Percentiles rank a stretch among this genome's conserved stretches.
These are phyloP conservation scores for Trichonephila clavata DNA, from an alignment of 1,140 invertebrate genomes.

Conservation along the genomic window DNA sequence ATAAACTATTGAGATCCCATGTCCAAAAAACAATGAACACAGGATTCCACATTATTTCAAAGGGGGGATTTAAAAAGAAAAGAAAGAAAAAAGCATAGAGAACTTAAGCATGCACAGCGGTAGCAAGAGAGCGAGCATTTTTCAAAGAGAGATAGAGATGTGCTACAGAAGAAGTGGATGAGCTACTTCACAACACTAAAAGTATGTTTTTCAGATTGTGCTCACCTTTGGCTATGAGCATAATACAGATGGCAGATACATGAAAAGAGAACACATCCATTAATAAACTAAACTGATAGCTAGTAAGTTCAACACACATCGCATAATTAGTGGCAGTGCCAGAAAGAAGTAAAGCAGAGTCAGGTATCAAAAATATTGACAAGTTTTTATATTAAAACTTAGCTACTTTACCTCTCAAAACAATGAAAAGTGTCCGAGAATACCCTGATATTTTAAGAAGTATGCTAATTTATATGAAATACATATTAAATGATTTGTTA, in stretches of 20 bases:
- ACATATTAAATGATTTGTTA: no score
- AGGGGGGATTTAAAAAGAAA: neutral
- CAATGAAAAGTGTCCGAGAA: no score
- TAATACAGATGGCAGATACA: constrained; percentile 62
- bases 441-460: no score
- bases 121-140: constrained; percentile 1
- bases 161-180: neutral
- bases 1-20: no score
- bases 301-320: neutral
- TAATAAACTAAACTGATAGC: constrained; percentile 1
- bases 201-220: constrained; percentile 17
- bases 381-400: no score
- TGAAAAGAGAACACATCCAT: constrained; percentile 63
- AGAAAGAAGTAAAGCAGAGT: neutral
- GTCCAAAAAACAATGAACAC: no score
- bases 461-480: no score
- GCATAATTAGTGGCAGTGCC: neutral
- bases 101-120: neutral
- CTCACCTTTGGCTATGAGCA: constrained; percentile 67
- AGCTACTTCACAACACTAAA: constrained; percentile 47
- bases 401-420: no score
- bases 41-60: no score
- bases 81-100: neutral
- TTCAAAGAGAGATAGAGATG: neutral
- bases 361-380: no score